These are phyloP conservation scores for Lysiphlebus fabarum DNA, from an alignment of 1,140 invertebrate species.

Conservation along the genomic window DNA sequence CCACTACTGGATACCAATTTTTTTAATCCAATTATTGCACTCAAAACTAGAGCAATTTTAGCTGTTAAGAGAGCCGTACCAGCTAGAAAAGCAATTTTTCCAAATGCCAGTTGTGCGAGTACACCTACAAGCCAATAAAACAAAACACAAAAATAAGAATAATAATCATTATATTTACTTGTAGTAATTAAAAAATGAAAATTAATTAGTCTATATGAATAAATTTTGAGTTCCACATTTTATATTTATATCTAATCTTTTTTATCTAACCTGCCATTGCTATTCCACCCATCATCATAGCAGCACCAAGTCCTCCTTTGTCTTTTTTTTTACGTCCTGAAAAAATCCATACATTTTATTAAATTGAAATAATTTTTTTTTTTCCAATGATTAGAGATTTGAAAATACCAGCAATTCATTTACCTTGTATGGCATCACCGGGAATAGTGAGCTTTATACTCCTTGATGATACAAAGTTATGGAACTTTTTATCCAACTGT, in stretches of 20 bases:
- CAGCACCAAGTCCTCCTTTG: slow-evolving; percentile 52
- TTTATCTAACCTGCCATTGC: slow-evolving; percentile 59
- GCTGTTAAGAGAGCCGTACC: slow-evolving; percentile 66
- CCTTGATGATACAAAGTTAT: slow-evolving; percentile 48
- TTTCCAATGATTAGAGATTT: slow-evolving; percentile 10
- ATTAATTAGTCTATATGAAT: background rate
- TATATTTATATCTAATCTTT: background rate
- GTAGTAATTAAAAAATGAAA: background rate
- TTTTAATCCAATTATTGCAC: slow-evolving; percentile 63
- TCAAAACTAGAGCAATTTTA: slow-evolving; percentile 66
- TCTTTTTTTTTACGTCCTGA: slow-evolving; percentile 55
- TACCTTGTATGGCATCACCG: slow-evolving; percentile 50
- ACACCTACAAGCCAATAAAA: slow-evolving; percentile 46
- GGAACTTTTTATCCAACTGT: slow-evolving; percentile 46
- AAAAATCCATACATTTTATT: too few species aligned
- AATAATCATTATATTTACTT: background rate
- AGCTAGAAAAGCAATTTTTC: slow-evolving; percentile 65
- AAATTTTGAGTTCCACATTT: too few species aligned
- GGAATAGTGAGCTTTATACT: slow-evolving; percentile 52
- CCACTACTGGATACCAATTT: slow-evolving; percentile 58
- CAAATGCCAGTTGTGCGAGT: slow-evolving; percentile 65
- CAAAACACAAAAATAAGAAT: background rate
- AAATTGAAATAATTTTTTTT: too few species aligned
- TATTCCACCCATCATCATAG: slow-evolving; percentile 62
- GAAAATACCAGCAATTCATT: slow-evolving; percentile 3